Percentiles rank a stretch among this genome's conserved stretches.
Conservation (phyloP, 2,888 invertebrate genomes). For the Polymixis lichenea region DNA sequence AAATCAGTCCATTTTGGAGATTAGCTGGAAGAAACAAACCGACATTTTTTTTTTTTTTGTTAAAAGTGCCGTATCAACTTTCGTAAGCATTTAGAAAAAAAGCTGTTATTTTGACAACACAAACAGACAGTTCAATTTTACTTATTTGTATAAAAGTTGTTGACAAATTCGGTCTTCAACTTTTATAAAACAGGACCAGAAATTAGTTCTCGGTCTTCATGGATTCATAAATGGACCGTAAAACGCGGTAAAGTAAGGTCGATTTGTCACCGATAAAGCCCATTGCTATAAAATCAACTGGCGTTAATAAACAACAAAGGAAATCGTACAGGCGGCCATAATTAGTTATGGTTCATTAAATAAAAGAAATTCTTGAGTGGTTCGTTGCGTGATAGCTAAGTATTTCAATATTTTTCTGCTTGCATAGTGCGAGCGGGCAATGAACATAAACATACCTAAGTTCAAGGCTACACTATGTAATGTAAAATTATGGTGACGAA, state of each 20-base stretch:
- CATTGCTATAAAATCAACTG: slow-evolving; percentile 63
- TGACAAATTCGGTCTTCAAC: slow-evolving; percentile 5
- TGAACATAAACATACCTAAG: slow-evolving; percentile 17
- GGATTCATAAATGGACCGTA: slow-evolving; percentile 61
- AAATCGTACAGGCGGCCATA: slow-evolving; percentile 60
- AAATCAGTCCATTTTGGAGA: neutral
- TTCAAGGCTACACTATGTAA: slow-evolving; percentile 28
- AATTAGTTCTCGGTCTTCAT: slow-evolving; percentile 59
- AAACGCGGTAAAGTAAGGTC: slow-evolving; percentile 69
- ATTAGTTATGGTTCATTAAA: slow-evolving; percentile 57
- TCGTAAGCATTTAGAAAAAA: no score
- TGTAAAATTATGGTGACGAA: slow-evolving; percentile 29
- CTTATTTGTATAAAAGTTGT: neutral
- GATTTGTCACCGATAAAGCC: slow-evolving; percentile 74
- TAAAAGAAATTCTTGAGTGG: slow-evolving; percentile 27
- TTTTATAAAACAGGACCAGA: slow-evolving; percentile 2
- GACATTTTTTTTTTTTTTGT: no score
- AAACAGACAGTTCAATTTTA: no score
- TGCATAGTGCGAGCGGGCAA: slow-evolving; percentile 22
- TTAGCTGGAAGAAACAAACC: neutral
- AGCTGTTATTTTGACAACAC: no score
- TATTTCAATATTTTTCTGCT: slow-evolving; percentile 32
- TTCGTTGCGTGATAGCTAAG: slow-evolving; percentile 26
- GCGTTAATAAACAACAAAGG: slow-evolving; percentile 64
- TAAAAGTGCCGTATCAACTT: no score